Base-by-base conservation (phyloP, 30 jellyfish, hydroid and myxozoan species). In the Clytia hemisphaerica region DNA sequence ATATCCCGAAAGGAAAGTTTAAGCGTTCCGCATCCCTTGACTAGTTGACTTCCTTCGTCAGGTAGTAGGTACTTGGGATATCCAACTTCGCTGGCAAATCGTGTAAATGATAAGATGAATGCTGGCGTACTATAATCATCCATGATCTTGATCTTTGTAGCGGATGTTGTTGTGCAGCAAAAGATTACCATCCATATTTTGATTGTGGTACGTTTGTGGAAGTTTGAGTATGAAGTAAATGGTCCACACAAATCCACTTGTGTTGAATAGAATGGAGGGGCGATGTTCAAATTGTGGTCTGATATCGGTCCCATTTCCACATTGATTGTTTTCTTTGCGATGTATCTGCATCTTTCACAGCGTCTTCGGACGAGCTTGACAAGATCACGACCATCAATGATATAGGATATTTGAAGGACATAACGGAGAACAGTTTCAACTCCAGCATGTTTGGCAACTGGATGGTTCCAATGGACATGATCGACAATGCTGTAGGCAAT, bases 171-270 rank as follows among this genome's bases (percentile, higher is more conserved):
- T n/a, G n/a, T n/a, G n/a, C n/a, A n/a, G n/a, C n/a, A n/a, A n/a
- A n/a, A n/a, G n/a, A n/a, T n/a, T n/a, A n/a, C n/a, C n/a, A n/a
- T n/a, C n/a, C n/a, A n/a, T n/a, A 49, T 49, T 33, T 49, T 49
- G 63, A 49, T 33, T 49, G 63, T 49, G 9, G 63, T 16, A 6
- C 63, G 63, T 16, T 49, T 49, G 25, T 49, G 6, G 6, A n/a
- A 33, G 4, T 28, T 6, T 33, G 63, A 49, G 25, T 4, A 49
- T 16, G 63, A 49, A 4, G 4, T 28, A 16, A n/a, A 49, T 6
- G 63, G 63, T 16, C 63, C 63, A 4, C 32, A 49, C 4, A 49
- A 16, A 49, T 49, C 63, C 19, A 49, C 63, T 49, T 49, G 63
- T 49, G 32, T 22, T 35, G 22, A 2, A 14, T 12, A 44, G 9